phyloP scores from a whole-genome alignment of 2,113 vertebrate species.

The Meles meles region DNA sequence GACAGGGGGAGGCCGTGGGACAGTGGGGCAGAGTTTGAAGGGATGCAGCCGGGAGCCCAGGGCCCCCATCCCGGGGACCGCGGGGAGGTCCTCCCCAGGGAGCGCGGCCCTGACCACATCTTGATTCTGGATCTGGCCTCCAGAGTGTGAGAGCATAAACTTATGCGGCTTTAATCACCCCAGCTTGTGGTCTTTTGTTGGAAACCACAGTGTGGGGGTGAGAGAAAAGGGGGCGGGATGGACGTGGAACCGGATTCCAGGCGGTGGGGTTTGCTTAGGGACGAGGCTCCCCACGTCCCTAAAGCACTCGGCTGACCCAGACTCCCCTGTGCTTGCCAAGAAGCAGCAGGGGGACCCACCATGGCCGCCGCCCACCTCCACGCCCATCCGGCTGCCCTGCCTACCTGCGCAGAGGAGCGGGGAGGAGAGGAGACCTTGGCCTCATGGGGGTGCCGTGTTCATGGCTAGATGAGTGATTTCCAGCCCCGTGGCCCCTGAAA shows the following conservation, averaged over 20 bases:
- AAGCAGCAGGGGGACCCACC: not conserved
- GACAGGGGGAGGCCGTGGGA: accelerated
- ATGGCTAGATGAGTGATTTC: not conserved
- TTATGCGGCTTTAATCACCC: not conserved
- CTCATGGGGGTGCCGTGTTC: not conserved
- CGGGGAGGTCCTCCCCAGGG: not conserved
- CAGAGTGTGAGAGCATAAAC: not conserved
- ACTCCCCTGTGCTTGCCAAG: not conserved
- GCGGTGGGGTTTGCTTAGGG: not conserved
- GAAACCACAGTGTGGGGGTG: not conserved
- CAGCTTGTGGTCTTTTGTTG: not conserved
- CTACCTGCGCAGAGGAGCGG: not conserved
- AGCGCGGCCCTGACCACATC: accelerated
- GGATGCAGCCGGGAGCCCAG: not conserved
- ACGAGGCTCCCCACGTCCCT: not conserved
- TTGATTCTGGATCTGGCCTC: not conserved
- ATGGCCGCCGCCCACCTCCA: accelerated
- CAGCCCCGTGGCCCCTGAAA: not conserved
- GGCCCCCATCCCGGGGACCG: accelerated
- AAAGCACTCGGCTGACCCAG: not conserved
- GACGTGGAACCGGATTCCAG: accelerated
- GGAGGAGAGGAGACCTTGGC: not conserved
- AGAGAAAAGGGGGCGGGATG: accelerated
- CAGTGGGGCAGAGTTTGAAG: not conserved
- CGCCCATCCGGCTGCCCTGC: accelerated